These are phyloP conservation scores for Andrena flavipes DNA, from an alignment of 2,888 invertebrate genomes.

Conservation along the genomic window DNA sequence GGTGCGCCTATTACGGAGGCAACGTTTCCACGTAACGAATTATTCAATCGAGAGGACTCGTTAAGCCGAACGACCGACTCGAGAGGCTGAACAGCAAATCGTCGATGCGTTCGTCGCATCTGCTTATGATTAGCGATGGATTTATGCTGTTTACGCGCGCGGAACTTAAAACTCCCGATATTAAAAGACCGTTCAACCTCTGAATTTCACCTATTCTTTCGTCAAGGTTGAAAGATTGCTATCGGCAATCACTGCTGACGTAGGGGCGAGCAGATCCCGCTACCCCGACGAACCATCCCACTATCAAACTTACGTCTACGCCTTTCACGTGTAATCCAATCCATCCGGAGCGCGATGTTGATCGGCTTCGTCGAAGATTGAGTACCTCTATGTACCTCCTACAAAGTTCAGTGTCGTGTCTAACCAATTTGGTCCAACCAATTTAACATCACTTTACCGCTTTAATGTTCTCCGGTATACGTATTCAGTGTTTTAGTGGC, in stretches of 20 bases:
- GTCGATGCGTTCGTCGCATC: neutral
- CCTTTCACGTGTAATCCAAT: constrained; percentile 69
- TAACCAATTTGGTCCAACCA: neutral
- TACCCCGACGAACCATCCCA: constrained; percentile 29
- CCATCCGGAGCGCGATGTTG: constrained; percentile 41
- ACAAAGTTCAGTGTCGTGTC: constrained; percentile 33
- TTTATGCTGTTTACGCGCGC: too few relatives aligned
- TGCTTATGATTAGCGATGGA: neutral
- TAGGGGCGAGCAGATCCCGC: constrained; percentile 2
- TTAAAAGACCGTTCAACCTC: neutral
- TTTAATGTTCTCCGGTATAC: neutral
- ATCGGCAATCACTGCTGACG: constrained; percentile 45
- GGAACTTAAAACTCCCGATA: too few relatives aligned
- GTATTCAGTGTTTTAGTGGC: too few relatives aligned
- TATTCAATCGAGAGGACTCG: neutral
- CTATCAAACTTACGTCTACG: constrained; percentile 65
- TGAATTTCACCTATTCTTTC: neutral
- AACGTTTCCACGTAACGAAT: neutral
- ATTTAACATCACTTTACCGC: neutral
- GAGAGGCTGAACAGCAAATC: neutral
- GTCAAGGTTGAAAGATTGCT: constrained; percentile 7
- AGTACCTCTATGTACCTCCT: constrained; percentile 14
- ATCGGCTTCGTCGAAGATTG: constrained; percentile 36
- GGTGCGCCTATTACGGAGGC: neutral
- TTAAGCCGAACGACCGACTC: neutral